Evolutionary conservation across 2,888 invertebrate genomes (phyloP), one percentile per base, ranked within the genome.

Genomic region (Cynaeus angustus): DNA sequence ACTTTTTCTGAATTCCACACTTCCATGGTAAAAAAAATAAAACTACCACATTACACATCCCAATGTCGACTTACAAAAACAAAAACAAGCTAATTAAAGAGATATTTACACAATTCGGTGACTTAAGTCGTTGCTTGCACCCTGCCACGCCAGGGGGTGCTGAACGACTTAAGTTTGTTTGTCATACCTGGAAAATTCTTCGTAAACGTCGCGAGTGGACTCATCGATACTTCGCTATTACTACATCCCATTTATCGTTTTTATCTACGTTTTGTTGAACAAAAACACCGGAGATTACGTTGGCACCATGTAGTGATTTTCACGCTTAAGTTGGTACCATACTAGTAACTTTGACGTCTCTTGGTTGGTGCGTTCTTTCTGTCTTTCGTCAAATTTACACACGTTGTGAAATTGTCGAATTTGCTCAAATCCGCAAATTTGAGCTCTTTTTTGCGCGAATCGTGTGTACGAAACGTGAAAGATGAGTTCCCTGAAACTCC

Each of bases 401-500:
- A 66, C 66, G 66, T 66, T 64, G 66, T 56, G 56, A 43, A 56
- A 33, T 55, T 45, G 46, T 16, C 37, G 45, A 45, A 10, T 56
- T 58, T 13, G 48, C 58, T 45, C 50, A 58, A 66, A 50, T 66
- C 58, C 48, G 4, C 9, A 6, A 38, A 37, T 66, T 56, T 43
- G 66, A 16, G 55, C 56, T n/a, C 33, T 4, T 50, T 66, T 41
- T 38, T 21, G 5, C 33, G 16, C 45, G 12, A 16, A n/a, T 55
- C 26, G 9, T 0, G 16, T 10, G 16, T 30, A 6, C 10, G 5
- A 53, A 53, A 10, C n/a, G 37, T 43, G 8, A 56, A 38, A 30
- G 30, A 71, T 71, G 71, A 95, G 96, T 91, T 96, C 97, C 84
- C 88, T 98, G 82, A 96, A 96, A 87, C 90, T 98, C 80, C 99